Base-by-base conservation (phyloP, 2,888 invertebrate genomes). In the Opisthograptis luteolata region DNA sequence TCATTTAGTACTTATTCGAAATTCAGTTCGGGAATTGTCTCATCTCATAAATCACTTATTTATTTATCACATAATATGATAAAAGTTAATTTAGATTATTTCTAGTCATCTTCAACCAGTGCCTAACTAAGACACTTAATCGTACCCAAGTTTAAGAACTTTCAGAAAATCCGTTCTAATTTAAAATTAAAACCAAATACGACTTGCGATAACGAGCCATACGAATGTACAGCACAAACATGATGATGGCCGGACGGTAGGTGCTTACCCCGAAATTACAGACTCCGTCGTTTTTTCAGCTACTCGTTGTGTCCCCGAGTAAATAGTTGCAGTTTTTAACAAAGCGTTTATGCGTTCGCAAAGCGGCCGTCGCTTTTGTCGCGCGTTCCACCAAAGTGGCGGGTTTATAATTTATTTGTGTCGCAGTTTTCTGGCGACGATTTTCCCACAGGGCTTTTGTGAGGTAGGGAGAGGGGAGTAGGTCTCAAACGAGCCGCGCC, bases 391-490 rank as follows among this genome's bases (percentile, higher is more conserved):
- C 77, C 70, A 44, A 48, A 58, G 77, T 80, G 77, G 79, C 81
- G 87, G 83, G 85, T 87, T 88, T 87, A 86, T 89, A 88, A 88
- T 87, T 88, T 89, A 87, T 88, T 87, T 87, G 85, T 78, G 79
- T 81, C 79, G 86, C 87, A 86, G 84, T 88, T 87, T 87, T 88
- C 87, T 87, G 87, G 88, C 87, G 86, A 84, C 88, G 80, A 87
- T 87, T 90, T 90, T 90, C 90, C 90, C 90, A 90, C 90, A 89
- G 87, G 84, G 85, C 58, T 30, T 44, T 40, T 35, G 50, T 28
- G 51, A 55, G 34, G 55, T 10, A 39, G 49, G 48, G 55, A 43
- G 55, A 51, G 37, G 44, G 42, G 46, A 39, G 46, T 32, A 84
- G 74, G 81, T 82, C 85, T 87, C 90, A 89, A 90, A 90, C 87